Conservation (phyloP, 1,140 invertebrate species). For the Temnothorax curvispinosus region DNA sequence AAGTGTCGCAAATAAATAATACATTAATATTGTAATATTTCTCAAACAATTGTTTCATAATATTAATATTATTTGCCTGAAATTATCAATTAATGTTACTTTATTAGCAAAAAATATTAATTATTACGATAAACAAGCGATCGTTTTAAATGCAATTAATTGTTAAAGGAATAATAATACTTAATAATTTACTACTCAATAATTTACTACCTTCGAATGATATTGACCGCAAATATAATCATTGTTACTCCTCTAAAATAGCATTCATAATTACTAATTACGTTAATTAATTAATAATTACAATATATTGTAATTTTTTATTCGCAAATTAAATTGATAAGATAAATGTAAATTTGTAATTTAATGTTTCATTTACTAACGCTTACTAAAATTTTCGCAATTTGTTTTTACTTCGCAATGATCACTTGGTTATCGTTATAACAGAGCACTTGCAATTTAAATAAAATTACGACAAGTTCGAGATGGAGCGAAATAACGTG, state of each 20-base stretch:
- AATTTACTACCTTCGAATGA: background rate
- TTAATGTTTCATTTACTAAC: background rate
- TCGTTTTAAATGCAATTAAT: background rate
- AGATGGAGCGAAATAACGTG: conserved; percentile 69
- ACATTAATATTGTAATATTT: background rate
- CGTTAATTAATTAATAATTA: too few species aligned
- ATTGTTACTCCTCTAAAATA: background rate
- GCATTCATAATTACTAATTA: too few species aligned
- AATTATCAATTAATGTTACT: background rate
- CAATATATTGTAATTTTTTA: too few species aligned
- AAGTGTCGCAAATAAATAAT: background rate
- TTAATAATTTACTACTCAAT: background rate
- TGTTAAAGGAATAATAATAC: background rate
- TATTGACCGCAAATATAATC: background rate
- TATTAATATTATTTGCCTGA: background rate
- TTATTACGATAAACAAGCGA: conserved; percentile 2
- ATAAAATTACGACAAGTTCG: conserved; percentile 13
- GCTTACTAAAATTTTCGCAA: background rate
- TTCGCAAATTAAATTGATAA: background rate
- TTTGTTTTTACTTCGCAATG: background rate
- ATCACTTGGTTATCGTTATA: background rate
- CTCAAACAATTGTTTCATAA: background rate
- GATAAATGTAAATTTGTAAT: background rate
- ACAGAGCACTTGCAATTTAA: background rate
- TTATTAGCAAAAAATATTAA: conserved; percentile 8